These are phyloP conservation scores for Phenganax subtilis DNA, from an alignment of 92 coral and sea anemone genomes.

Conservation along the genomic window DNA sequence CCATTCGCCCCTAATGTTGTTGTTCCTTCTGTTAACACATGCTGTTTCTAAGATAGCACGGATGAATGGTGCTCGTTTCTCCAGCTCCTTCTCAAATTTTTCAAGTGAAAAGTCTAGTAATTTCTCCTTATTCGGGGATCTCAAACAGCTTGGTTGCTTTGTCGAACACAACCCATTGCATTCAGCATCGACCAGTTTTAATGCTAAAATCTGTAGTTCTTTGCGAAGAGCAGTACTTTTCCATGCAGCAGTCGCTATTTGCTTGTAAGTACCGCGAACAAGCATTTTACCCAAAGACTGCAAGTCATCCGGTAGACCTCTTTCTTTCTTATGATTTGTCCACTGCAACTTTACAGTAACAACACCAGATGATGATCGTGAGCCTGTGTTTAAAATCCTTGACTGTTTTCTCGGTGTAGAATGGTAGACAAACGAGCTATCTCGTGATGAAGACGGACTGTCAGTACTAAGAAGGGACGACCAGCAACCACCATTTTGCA, in stretches of 20 bases:
- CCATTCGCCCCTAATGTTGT: conserved; percentile 31
- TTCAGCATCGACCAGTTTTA: conserved; percentile 48
- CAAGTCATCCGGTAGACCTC: conserved; percentile 55
- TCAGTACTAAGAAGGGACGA: not conserved
- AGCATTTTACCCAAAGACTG: conserved; percentile 65
- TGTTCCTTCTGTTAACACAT: conserved; percentile 40
- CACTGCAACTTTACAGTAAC: conserved; percentile 47
- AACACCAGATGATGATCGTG: conserved; percentile 34
- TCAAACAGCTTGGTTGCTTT: conserved; percentile 54
- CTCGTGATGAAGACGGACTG: not conserved
- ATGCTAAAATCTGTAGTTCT: conserved; percentile 42
- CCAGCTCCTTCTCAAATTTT: conserved; percentile 43
- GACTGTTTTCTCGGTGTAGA: conserved; percentile 17
- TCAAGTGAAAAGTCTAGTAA: conserved; percentile 53
- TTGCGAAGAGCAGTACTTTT: conserved; percentile 41
- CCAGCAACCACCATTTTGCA: conserved; percentile 1
- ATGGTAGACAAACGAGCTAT: conserved; percentile 6
- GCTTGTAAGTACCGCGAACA: conserved; percentile 54
- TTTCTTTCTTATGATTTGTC: conserved; percentile 43
- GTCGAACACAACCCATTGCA: conserved; percentile 53
- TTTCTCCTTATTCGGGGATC: conserved; percentile 50
- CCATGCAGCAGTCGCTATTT: conserved; percentile 63
- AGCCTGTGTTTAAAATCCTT: not conserved
- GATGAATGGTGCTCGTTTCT: conserved; percentile 53
- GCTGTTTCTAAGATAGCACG: conserved; percentile 48